Evolutionary conservation across 2,888 invertebrate species (phyloP).

Genomic region (Xestoiulus laeticollis): DNA sequence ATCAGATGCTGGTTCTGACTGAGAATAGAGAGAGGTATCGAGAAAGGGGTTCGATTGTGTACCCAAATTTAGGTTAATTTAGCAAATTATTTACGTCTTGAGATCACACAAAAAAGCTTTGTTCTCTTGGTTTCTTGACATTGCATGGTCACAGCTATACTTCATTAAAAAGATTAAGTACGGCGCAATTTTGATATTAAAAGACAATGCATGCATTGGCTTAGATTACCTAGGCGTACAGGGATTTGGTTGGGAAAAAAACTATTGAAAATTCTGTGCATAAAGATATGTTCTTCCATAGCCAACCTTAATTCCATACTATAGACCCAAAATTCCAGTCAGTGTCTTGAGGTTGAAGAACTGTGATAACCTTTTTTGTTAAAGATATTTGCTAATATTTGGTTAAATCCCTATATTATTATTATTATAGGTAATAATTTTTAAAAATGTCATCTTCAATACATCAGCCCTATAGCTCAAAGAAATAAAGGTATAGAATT

Average conservation of each 20-base stretch:
- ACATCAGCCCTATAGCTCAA: too few relatives aligned
- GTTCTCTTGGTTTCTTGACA: neutral
- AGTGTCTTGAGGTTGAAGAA: neutral
- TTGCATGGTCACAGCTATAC: neutral
- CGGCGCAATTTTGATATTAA: neutral
- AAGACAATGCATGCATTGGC: neutral
- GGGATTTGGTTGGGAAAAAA: neutral
- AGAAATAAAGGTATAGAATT: too few relatives aligned
- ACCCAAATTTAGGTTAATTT: slow-evolving; percentile 6
- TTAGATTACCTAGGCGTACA: neutral
- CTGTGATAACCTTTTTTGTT: neutral
- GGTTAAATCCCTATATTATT: neutral
- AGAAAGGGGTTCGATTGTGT: neutral
- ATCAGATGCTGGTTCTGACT: neutral
- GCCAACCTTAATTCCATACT: neutral
- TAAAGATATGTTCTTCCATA: neutral
- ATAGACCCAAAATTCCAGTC: neutral
- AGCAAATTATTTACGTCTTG: neutral
- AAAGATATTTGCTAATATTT: neutral
- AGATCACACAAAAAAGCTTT: neutral
- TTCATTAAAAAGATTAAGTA: slow-evolving; percentile 18
- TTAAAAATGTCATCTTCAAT: too few relatives aligned
- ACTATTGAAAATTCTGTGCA: neutral
- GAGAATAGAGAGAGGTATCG: neutral
- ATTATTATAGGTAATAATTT: too few relatives aligned